Base-by-base conservation (phyloP, 2,113 vertebrate species). In the Notiomystis cincta region DNA sequence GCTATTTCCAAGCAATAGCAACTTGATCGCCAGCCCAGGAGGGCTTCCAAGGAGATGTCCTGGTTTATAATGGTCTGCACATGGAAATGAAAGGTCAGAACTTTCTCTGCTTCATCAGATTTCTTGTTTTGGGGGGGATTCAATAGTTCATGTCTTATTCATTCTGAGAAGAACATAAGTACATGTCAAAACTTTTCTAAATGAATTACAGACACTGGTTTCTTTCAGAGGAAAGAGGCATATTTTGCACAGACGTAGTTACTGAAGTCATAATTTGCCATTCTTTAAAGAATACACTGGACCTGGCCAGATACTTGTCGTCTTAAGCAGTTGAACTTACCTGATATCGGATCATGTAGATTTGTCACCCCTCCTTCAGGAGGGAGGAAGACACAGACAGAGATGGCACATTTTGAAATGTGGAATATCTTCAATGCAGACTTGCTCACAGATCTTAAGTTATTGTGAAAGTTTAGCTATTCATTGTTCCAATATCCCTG, bases 221-320 rank as follows among this genome's bases (percentile, higher is more conserved):
- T 98, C 97, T 97, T 96, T 88, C 96, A 95, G 96, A 97, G 95
- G 95, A 98, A 97, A 96, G 96, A 98, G 96, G 98, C 98, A 83
- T 97, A 98, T 97, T 98, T 98, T 98, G 98, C 98, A 98, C 98
- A 98, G 97, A 97, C 78, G n/a, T 95, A 94, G 84, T 97, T 96
- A 79, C 94, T 91, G 89, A 98, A 96, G 95, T 97, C 96, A 83
- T 96, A 94, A 92, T 97, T 97, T 95, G 96, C 97, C 97, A 82
- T 96, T 98, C 96, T 96, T 95, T 95, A 95, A 96, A 92, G 94
- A 94, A 97, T 98, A 98, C 98, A 98, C 98, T 98, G 98, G 98
- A 98, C 97, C 95, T 98, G 93, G 94, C 91, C 83, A 79, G 94
- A 96, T 96, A 93, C 66, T 97, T 93, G 75, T 94, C 45, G 0